A percentile compares a stretch with the other conserved stretches of the same genome.
phyloP scores from a whole-genome alignment of 2,113 vertebrate genomes.

The Xenotilapia flavipinnis region DNA sequence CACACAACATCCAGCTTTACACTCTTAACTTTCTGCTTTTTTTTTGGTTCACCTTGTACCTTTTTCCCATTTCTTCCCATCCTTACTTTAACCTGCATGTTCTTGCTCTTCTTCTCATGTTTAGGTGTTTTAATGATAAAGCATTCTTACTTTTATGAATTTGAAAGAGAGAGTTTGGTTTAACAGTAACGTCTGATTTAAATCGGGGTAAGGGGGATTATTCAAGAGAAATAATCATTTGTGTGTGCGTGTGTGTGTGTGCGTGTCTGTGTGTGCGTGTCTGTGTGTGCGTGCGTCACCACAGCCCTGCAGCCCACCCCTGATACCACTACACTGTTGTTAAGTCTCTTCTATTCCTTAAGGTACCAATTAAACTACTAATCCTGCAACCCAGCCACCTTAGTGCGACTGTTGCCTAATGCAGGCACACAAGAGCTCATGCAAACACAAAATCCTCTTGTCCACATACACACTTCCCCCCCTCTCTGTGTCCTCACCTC shows the following conservation, averaged over 20 bases:
- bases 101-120: not conserved
- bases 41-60: not conserved
- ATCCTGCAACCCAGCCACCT: conserved; percentile 53
- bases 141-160: not conserved
- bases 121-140: not conserved
- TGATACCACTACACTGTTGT: conserved; percentile 46
- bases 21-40: not conserved
- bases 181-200: not conserved
- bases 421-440: conserved; percentile 3
- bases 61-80: not conserved
- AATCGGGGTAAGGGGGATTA: not conserved
- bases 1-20: not conserved
- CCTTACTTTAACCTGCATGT: not conserved
- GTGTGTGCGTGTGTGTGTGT: not conserved
- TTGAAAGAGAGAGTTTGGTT: not conserved
- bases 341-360: conserved; percentile 60
- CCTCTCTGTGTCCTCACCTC: not conserved
- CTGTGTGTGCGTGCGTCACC: not conserved
- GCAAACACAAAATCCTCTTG: not conserved
- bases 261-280: not conserved
- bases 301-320: conserved; percentile 37
- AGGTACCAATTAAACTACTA: conserved; percentile 70
- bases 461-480: not conserved
- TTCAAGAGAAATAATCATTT: not conserved
- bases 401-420: conserved; percentile 27